Evolutionary conservation across 2,888 invertebrate genomes (phyloP), one percentile per base, ranked within the genome.

Genomic region (Endotricha flammealis): DNA sequence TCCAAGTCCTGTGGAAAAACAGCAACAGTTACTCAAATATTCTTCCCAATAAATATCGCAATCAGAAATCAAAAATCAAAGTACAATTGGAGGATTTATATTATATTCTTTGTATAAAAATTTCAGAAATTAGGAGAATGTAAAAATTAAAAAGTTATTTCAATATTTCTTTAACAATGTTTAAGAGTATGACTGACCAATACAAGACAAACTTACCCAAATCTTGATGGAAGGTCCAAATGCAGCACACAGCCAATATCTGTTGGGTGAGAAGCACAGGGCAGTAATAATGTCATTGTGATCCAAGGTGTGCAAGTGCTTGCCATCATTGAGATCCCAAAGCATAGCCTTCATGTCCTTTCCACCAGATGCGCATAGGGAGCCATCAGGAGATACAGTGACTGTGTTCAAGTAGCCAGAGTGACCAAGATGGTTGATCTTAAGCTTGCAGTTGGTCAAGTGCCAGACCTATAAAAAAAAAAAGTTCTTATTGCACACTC

Each of bases 331-430:
- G 74, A 99, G 88, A 83, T 99, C 99, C 99, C 99, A 99, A 52
- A 99, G 89, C 95, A 99, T 97, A 6, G 99, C 99, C 88, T 98
- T 97, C 88, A 97, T 97, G 88, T 99, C 99, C 93, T 98, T 98
- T 70, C 98, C 99, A 77, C 99, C 99, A 45, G 98, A 98, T n/a
- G 99, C 99, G 73, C 99, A 99, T 22, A 99, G 91, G 1, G 99
- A 99, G 64, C 99, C 99, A 86, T 99, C 99, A 57, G 99, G 99
- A 29, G 98, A 98, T 31, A 99, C 99, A 0, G 99, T 99, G 4
- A 99, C 99, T 17, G 97, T 97, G 89, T 99, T 99, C 76, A 99
- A 87, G 87, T 98, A 99, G 17, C 98, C 99, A 60, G 93, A 93
- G 87, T 99, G 99, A 38, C 99, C 99, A 67, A 93, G 91, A 74